Percentiles rank a stretch among this genome's conserved stretches.
phyloP scores from a whole-genome alignment of 2,888 invertebrate genomes.

The Actias luna region DNA sequence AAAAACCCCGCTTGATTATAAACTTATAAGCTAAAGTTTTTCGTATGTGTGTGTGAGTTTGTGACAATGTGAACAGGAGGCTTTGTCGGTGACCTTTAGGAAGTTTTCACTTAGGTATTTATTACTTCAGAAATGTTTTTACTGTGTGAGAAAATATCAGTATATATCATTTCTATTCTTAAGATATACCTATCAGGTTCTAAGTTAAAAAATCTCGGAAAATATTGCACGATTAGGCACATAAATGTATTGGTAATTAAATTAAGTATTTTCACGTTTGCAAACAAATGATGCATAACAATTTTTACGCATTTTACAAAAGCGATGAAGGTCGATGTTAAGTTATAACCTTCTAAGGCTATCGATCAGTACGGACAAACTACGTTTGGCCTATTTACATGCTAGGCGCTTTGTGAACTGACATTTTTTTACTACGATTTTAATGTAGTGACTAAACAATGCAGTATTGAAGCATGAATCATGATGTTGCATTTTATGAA shows the following conservation, averaged over 20 bases:
- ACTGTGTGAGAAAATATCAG: not conserved
- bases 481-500: not conserved
- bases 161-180: not conserved
- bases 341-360: conserved; percentile 6
- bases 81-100: conserved; percentile 70
- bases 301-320: not conserved
- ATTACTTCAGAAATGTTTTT: conserved; percentile 28
- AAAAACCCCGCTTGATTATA: conserved; percentile 81
- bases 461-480: not conserved
- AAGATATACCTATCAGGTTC: not conserved
- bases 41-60: conserved; percentile 71
- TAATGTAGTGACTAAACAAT: conserved; percentile 1
- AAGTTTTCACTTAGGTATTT: conserved; percentile 59
- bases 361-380: conserved; percentile 6
- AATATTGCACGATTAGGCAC: not conserved
- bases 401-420: conserved; percentile 1
- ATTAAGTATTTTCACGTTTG: conserved; percentile 9
- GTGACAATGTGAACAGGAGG: conserved; percentile 63
- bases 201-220: not conserved
- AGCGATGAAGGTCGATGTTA: conserved; percentile 4
- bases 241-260: conserved; percentile 2
- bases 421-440: not conserved
- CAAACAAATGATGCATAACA: conserved; percentile 8
- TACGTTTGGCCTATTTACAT: conserved; percentile 6
- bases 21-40: conserved; percentile 81